Evolutionary conservation across 2,113 vertebrate species (phyloP), one percentile per base, ranked within the genome.

Genomic region (Anhinga rufa): DNA sequence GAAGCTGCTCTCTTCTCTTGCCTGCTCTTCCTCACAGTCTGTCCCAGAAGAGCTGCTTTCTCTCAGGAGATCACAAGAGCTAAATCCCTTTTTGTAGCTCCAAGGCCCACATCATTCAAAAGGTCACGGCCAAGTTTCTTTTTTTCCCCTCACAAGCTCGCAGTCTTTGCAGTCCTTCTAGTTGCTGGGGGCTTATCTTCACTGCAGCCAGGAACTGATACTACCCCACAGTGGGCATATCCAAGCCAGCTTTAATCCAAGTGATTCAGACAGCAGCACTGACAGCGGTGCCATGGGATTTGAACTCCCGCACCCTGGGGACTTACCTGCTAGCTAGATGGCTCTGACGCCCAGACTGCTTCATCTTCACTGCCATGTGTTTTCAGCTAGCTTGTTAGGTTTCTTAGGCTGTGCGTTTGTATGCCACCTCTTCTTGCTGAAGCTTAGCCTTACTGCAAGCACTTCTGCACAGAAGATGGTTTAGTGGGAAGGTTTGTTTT

Each of bases 341-440:
- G 38, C 52, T 65, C 55, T 61, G 49, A n/a, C 31, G 3, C 69
- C 85, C 44, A 8, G 46, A 6, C 70, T 54, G 17, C 64, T 84
- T 66, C 34, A 26, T 75, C 60, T 62, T 71, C 65, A 2, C 64
- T 75, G 64, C 74, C 18, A 0, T 12, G 62, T 34, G 77, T 87
- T 44, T 69, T 55, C 82, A 22, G 40, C 25, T 24, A 34, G 26
- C 75, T 77, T 48, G 24, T 66, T 86, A 14, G 29, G 17, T 42
- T 76, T 55, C 66, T 55, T 10, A 4, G 0, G 24, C 54, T 40
- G 14, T 1, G 2, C 62, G n/a, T 68, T 60, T 4, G 0, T 9
- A 4, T 3, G 2, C 57, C 31, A 0, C 10, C 54, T n/a, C 40
- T 57, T 54, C 60, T 34, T 58, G n/a, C 60, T 58, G 32, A 10